phyloP scores from a whole-genome alignment of 2,888 invertebrate species.

The Cosmopolites sordidus region DNA sequence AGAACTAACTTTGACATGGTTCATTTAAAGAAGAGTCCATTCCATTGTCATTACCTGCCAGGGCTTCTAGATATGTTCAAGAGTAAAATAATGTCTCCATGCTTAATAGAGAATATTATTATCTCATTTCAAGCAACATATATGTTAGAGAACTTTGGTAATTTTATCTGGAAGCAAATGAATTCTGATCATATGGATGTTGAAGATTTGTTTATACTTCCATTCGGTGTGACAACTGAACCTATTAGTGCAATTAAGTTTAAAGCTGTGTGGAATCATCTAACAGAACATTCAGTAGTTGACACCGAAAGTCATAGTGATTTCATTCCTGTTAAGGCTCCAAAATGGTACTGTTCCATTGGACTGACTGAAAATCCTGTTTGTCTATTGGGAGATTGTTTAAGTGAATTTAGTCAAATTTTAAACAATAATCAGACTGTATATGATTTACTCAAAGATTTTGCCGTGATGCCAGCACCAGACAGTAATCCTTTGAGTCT shows the following conservation, averaged over 20 bases:
- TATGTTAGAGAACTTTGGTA: constrained; percentile 48
- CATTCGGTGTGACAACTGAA: constrained; percentile 81
- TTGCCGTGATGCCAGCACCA: constrained; percentile 41
- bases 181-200: constrained; percentile 55
- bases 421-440: constrained; percentile 53
- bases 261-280: constrained; percentile 80
- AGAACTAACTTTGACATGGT: constrained; percentile 87
- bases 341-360: constrained; percentile 70
- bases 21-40: constrained; percentile 74
- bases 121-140: constrained; percentile 77
- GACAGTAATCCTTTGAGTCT: constrained; percentile 57
- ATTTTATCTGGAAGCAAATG: constrained; percentile 61
- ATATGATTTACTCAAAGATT: constrained; percentile 56
- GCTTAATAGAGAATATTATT: constrained; percentile 58
- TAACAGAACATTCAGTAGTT: constrained; percentile 79
- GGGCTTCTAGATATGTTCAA: constrained; percentile 84
- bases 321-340: constrained; percentile 78
- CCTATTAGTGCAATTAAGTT: constrained; percentile 74
- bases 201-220: constrained; percentile 57
- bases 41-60: constrained; percentile 77
- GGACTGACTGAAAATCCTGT: constrained; percentile 64
- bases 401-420: constrained; percentile 67
- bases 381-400: constrained; percentile 73
- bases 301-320: constrained; percentile 86
- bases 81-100: constrained; percentile 72